Percentiles rank a stretch among this genome's conserved stretches.
Evolutionary conservation across 2,797 vertebrate genomes (phyloP).

Genomic region (Oreochromis grahami): DNA sequence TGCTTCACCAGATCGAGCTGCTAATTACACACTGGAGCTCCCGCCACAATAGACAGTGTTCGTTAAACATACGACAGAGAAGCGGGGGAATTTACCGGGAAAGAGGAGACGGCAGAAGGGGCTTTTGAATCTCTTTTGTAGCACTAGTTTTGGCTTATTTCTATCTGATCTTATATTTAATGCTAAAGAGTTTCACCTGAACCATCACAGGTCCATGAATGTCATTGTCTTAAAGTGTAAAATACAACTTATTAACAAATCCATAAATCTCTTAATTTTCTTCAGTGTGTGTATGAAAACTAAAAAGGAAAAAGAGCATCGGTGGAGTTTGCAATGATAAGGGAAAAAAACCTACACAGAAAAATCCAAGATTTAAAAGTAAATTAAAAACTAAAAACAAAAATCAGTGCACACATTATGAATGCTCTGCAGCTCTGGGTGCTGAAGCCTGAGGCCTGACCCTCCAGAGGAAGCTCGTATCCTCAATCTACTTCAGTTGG

Average conservation of each 20-base stretch:
- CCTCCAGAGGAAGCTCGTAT: background rate
- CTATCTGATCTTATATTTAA: background rate
- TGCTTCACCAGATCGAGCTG: background rate
- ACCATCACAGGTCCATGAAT: background rate
- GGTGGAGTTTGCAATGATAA: background rate
- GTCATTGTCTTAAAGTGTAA: background rate
- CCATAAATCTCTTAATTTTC: background rate
- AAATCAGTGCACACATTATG: background rate
- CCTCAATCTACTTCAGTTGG: background rate
- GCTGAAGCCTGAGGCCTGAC: background rate
- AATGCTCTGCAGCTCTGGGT: background rate
- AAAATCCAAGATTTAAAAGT: background rate
- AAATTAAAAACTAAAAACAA: background rate
- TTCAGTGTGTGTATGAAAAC: background rate
- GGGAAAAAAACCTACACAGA: background rate
- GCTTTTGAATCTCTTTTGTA: background rate
- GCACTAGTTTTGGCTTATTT: too few relatives aligned
- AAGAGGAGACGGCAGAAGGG: rapidly evolving
- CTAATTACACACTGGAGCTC: background rate
- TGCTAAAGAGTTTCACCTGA: background rate
- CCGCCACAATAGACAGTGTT: background rate
- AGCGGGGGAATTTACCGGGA: background rate
- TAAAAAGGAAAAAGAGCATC: background rate
- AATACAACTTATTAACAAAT: background rate
- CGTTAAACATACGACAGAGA: background rate